A percentile compares a stretch with the other conserved stretches of the same genome.
Conservation (phyloP, 2,797 vertebrate genomes). For the Poeciliopsis paucimaculata region DNA sequence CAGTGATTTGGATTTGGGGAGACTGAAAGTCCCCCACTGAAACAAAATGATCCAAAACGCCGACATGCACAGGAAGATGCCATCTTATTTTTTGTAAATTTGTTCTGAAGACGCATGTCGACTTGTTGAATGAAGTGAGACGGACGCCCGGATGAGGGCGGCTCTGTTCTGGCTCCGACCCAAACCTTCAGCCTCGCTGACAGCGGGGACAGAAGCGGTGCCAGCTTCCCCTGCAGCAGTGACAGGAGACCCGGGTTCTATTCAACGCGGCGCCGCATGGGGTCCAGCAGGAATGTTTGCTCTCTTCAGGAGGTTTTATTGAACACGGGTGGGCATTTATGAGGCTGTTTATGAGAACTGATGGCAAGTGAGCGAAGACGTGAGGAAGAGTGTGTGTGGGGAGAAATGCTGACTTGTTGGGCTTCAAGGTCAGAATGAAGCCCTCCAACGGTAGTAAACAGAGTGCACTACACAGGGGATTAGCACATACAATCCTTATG, state of each 20-base stretch:
- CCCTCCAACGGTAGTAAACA: constrained; percentile 66
- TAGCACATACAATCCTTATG: constrained; percentile 51
- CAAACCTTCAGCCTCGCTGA: constrained; percentile 55
- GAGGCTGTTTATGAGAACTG: constrained; percentile 10
- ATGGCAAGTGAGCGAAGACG: constrained; percentile 17
- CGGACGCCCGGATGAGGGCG: constrained; percentile 29
- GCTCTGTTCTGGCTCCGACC: constrained; percentile 52
- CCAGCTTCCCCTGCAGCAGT: constrained; percentile 40
- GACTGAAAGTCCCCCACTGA: too few species aligned
- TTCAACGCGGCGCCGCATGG: constrained; percentile 46
- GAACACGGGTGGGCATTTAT: constrained; percentile 8
- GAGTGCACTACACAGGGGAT: constrained; percentile 66
- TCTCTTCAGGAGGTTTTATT: constrained; percentile 11
- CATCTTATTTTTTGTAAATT: too few species aligned
- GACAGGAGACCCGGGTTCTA: constrained; percentile 50
- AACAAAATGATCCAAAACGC: too few species aligned
- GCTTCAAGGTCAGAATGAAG: constrained; percentile 60
- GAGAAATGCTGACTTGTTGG: constrained; percentile 70
- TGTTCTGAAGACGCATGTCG: too few species aligned
- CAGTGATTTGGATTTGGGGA: too few species aligned
- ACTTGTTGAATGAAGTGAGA: constrained; percentile 15
- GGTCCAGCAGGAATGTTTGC: constrained; percentile 26
- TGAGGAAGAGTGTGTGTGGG: constrained; percentile 30
- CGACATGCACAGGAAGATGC: too few species aligned
- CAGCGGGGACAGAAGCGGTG: constrained; percentile 61